Conservation (phyloP, 2,888 invertebrate genomes). For the Calephelis perditalis region DNA sequence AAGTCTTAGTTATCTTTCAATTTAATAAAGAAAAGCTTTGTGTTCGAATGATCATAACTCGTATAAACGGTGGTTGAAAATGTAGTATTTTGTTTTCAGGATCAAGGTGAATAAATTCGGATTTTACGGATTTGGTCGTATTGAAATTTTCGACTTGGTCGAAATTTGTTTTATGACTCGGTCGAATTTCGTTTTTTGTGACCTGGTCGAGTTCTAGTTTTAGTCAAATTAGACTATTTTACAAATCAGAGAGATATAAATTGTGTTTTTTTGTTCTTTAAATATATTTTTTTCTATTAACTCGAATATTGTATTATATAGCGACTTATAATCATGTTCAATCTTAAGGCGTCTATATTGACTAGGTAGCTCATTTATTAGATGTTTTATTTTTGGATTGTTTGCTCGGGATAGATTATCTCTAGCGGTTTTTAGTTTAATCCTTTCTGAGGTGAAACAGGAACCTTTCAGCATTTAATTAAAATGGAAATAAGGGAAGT, state of each 20-base stretch:
- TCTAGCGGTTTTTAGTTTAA: too few species aligned
- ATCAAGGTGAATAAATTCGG: not conserved
- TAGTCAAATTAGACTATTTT: constrained; percentile 7
- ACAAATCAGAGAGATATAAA: not conserved
- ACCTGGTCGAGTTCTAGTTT: constrained; percentile 1
- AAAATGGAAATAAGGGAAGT: too few species aligned
- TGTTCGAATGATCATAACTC: too few species aligned
- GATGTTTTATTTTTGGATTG: not conserved
- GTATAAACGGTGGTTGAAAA: too few species aligned
- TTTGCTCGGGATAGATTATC: too few species aligned
- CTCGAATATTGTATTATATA: constrained; percentile 10
- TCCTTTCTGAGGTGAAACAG: too few species aligned
- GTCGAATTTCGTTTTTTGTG: constrained; percentile 3
- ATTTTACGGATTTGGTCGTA: not conserved
- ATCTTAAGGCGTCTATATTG: not conserved
- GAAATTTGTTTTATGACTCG: not conserved
- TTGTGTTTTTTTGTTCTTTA: not conserved
- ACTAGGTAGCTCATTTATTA: not conserved
- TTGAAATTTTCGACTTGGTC: not conserved
- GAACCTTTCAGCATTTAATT: too few species aligned
- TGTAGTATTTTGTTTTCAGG: not conserved
- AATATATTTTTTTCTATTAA: not conserved
- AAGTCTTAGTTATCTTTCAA: too few species aligned
- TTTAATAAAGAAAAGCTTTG: too few species aligned
- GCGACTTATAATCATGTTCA: not conserved